A percentile compares a stretch with the other conserved stretches of the same genome.
Evolutionary conservation across 2,797 vertebrate species (phyloP).

Genomic region (Epinephelus malabaricus): DNA sequence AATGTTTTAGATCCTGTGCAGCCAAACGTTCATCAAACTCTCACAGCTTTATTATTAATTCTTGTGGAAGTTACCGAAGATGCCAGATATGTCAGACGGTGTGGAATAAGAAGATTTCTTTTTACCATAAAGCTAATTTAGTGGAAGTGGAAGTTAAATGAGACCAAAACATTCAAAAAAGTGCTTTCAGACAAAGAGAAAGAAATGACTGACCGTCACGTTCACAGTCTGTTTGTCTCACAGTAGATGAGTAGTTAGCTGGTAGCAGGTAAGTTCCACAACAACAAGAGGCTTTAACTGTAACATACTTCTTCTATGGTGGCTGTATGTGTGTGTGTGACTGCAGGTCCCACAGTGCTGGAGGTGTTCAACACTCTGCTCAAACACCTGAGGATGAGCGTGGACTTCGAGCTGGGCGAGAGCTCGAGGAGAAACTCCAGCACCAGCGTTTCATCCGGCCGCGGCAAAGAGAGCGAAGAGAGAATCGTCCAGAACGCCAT

Average conservation of each 20-base stretch:
- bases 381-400: slow-evolving; percentile 95
- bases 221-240: neutral
- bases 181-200: no score
- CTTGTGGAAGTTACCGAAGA: no score
- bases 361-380: slow-evolving; percentile 97
- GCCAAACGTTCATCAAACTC: neutral
- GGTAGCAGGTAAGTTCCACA: neutral
- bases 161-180: neutral
- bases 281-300: neutral
- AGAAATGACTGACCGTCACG: no score
- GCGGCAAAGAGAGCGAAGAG: slow-evolving; percentile 92
- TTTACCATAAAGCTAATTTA: neutral
- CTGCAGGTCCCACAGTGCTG: slow-evolving; percentile 93
- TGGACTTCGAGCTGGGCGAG: slow-evolving; percentile 93
- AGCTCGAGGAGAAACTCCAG: slow-evolving; percentile 86
- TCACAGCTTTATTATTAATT: neutral
- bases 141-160: neutral
- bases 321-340: slow-evolving; percentile 4
- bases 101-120: neutral
- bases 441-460: slow-evolving; percentile 78
- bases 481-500: slow-evolving; percentile 97
- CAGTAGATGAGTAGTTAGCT: neutral
- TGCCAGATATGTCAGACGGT: neutral
- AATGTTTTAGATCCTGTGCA: no score
- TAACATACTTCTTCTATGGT: neutral